Conservation (phyloP, 2,888 invertebrate genomes). For the Zelleria hepariella region DNA sequence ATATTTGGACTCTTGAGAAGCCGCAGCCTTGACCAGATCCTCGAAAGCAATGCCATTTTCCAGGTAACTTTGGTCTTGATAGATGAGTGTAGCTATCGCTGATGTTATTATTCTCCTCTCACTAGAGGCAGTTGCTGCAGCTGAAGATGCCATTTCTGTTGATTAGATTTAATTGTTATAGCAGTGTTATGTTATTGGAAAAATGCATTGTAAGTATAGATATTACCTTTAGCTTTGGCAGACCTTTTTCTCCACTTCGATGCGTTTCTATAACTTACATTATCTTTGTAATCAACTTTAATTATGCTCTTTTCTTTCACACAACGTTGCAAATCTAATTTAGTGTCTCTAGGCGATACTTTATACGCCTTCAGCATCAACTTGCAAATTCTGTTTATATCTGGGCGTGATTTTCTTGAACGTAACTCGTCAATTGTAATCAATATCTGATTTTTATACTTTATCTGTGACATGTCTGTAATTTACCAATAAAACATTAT, state of each 20-base stretch:
- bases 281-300: conserved; percentile 90
- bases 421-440: conserved; percentile 89
- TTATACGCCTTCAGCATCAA: conserved; percentile 83
- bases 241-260: conserved; percentile 76
- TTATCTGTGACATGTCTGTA: conserved; percentile 74
- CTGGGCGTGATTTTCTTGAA: conserved; percentile 87
- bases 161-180: conserved; percentile 9
- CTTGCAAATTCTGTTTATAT: conserved; percentile 86
- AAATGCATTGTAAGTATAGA: background rate
- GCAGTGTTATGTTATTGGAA: background rate
- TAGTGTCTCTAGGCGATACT: conserved; percentile 77
- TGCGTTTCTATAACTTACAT: conserved; percentile 87
- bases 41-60: conserved; percentile 80
- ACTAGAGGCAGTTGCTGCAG: conserved; percentile 45
- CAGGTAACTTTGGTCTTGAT: conserved; percentile 79
- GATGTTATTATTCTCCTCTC: conserved; percentile 74
- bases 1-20: conserved; percentile 76
- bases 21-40: conserved; percentile 76
- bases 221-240: background rate
- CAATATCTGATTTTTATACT: conserved; percentile 81
- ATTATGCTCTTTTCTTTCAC: conserved; percentile 81
- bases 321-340: conserved; percentile 80
- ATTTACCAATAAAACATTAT: conserved; percentile 17
- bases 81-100: conserved; percentile 79
- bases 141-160: conserved; percentile 56